Evolutionary conservation across 2,113 vertebrate genomes (phyloP), one percentile per base, ranked within the genome.

Genomic region (Melanerpes aurifrons): DNA sequence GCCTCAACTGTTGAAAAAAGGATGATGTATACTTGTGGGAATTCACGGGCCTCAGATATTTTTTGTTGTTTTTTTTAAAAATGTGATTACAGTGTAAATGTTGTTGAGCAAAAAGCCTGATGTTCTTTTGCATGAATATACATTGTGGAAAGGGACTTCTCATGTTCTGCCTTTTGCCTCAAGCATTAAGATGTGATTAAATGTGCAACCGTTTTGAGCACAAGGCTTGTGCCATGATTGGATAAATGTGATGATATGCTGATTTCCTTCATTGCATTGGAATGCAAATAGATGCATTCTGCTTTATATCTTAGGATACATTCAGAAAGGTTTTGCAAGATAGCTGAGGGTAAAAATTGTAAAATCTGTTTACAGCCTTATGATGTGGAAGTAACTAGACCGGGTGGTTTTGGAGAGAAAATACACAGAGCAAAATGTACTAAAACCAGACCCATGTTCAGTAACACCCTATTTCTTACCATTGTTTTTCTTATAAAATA

Each of bases 231-330:
- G 37, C 40, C 4, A 0, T 75, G 43, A 35, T 48, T 79, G 74
- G 72, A 69, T 85, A 84, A 64, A 47, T 48, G 63, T 35, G n/a
- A 31, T 40, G 64, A 50, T 72, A 54, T 22, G 45, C 40, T 79
- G 59, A 47, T 94, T 93, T 96, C 50, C 19, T 79, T 84, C 9
- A 0, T 66, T 91, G 18, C 35, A 50, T 40, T 84, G 71, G 40
- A 76, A 85, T 85, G 71, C 67, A 94, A 94, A 79, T 47, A 87
- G 72, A 75, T 86, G 59, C 48, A 29, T 68, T 79, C 62, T 72
- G 21, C 7, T 74, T 54, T 83, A 7, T 84, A 29, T 88, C 31
- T 84, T 75, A 7, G 9, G 48, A 87, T 73, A 26, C 29, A 43
- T 58, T 92, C 35, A 80, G 35, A 22, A 81, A 72, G 53, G 21